Percentiles rank a stretch among this genome's conserved stretches.
Evolutionary conservation across 2,888 invertebrate genomes (phyloP).

Genomic region (Rhabditophanes sp.): DNA sequence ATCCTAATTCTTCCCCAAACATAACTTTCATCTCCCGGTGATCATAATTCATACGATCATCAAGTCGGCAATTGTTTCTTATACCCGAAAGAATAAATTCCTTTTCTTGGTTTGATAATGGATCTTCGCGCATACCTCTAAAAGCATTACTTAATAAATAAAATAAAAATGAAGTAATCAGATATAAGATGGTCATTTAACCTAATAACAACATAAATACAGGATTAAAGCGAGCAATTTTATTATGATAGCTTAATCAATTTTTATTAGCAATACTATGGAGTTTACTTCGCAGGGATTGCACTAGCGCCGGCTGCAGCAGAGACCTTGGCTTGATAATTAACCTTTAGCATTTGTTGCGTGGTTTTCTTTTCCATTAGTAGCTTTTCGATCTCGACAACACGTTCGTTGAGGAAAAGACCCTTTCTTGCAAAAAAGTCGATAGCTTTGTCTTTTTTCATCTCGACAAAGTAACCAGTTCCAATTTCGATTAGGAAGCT

Average conservation of each 20-base stretch:
- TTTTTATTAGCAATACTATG: neutral
- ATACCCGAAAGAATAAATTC: too few relatives aligned
- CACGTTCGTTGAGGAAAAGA: slow-evolving; percentile 75
- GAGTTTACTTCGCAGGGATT: neutral
- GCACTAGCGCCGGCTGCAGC: slow-evolving; percentile 3
- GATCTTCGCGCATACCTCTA: too few relatives aligned
- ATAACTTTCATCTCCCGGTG: slow-evolving; percentile 2
- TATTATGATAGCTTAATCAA: too few relatives aligned
- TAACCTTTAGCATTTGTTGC: slow-evolving; percentile 28
- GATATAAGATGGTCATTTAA: too few relatives aligned
- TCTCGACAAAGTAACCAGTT: slow-evolving; percentile 86
- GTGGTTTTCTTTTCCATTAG: slow-evolving; percentile 59
- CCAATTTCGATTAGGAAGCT: slow-evolving; percentile 85
- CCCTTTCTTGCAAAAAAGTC: slow-evolving; percentile 82
- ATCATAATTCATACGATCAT: slow-evolving; percentile 11
- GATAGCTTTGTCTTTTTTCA: slow-evolving; percentile 65
- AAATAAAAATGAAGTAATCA: too few relatives aligned
- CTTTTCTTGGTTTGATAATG: too few relatives aligned
- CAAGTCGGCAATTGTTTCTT: slow-evolving; percentile 23
- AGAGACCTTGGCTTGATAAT: slow-evolving; percentile 19
- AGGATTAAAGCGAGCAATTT: too few relatives aligned
- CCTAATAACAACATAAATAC: too few relatives aligned
- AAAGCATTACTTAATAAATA: too few relatives aligned
- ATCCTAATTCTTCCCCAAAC: slow-evolving; percentile 2
- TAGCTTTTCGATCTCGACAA: slow-evolving; percentile 72